phyloP scores from a whole-genome alignment of 2,888 invertebrate species.

The Cacoxenus indagator region DNA sequence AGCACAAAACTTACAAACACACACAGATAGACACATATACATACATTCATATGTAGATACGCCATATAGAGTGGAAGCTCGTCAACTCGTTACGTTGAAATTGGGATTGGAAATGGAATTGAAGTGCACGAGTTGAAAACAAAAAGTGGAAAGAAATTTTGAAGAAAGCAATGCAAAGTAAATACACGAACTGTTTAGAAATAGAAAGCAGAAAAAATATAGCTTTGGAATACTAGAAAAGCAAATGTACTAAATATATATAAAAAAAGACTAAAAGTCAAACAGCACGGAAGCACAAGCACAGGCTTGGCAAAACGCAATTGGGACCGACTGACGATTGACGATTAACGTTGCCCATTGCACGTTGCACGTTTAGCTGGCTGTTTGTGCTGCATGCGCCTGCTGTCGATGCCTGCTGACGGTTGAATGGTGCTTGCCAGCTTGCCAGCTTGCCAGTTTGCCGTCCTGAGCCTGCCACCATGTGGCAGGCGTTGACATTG shows the following conservation, averaged over 20 bases:
- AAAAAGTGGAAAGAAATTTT: neutral
- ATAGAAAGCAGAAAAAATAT: neutral
- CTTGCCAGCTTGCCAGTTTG: neutral
- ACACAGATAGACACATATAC: slow-evolving; percentile 26
- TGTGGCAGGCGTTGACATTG: neutral
- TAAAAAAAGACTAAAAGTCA: too few species aligned
- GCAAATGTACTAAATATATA: neutral
- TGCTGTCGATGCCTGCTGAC: too few species aligned
- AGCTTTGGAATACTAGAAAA: neutral
- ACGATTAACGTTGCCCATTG: neutral
- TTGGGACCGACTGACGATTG: neutral
- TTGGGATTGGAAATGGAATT: neutral
- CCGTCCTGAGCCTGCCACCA: neutral
- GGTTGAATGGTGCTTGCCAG: neutral
- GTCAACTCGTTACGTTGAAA: neutral
- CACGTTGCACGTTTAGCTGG: neutral
- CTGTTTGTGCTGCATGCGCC: neutral
- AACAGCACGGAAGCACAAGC: too few species aligned
- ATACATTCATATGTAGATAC: neutral
- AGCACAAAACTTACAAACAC: slow-evolving; percentile 24
- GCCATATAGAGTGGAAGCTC: neutral
- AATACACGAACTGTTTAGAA: too few species aligned
- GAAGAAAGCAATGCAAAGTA: neutral
- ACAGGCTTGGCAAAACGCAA: slow-evolving; percentile 1
- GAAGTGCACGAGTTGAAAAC: neutral